These are phyloP conservation scores for Xestia sexstrigata DNA, from an alignment of 2,888 invertebrate genomes.

Conservation along the genomic window DNA sequence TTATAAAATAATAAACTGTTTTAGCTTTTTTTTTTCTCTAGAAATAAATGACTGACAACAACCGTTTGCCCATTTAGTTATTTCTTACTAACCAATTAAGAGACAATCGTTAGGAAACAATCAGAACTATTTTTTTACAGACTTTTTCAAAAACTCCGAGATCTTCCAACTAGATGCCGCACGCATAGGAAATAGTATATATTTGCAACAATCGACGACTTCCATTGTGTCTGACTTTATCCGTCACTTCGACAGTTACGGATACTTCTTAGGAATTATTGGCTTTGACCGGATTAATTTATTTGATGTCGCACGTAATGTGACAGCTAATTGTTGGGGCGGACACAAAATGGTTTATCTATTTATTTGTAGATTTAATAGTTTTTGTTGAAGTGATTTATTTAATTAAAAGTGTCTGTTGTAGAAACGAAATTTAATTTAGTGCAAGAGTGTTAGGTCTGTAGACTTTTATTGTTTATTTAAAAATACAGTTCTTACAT, in stretches of 20 bases:
- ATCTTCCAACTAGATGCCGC: conserved; percentile 25
- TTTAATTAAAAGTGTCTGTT: conserved; percentile 28
- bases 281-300: conserved; percentile 64
- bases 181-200: conserved; percentile 55
- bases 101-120: neutral
- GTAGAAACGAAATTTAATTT: conserved; percentile 21
- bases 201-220: conserved; percentile 55
- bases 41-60: neutral
- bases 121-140: no score
- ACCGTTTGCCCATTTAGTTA: neutral
- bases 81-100: neutral
- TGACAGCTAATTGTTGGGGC: conserved; percentile 63
- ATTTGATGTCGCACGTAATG: conserved; percentile 58
- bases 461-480: neutral
- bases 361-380: conserved; percentile 19
- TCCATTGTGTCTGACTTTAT: conserved; percentile 61
- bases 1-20: neutral
- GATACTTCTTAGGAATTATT: conserved; percentile 60
- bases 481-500: neutral
- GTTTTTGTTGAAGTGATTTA: conserved; percentile 23
- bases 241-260: conserved; percentile 53
- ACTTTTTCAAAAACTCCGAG: neutral
- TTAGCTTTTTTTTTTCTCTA: neutral
- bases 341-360: conserved; percentile 38
- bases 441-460: neutral